Conservation (phyloP, 2,797 vertebrate genomes). For the Peromyscus attwateri region DNA sequence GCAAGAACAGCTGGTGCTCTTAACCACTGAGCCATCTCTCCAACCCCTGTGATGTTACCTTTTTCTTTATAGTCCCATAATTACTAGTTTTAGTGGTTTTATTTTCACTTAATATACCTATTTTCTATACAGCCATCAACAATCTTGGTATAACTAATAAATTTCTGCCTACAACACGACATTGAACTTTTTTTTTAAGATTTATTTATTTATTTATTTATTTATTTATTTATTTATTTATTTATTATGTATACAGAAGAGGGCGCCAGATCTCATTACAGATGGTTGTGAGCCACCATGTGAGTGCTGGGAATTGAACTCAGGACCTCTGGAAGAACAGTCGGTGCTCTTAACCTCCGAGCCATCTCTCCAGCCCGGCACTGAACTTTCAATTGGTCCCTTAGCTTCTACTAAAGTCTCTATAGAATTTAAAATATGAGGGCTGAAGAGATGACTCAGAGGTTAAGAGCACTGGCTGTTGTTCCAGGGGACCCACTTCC, state of each 20-base stretch:
- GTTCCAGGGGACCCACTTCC: no score
- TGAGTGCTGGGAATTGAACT: no score
- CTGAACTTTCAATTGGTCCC: slow-evolving; percentile 37
- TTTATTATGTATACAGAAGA: no score
- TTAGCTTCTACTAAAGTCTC: not conserved
- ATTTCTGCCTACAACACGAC: slow-evolving; percentile 42
- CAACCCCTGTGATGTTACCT: not conserved
- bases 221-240: no score
- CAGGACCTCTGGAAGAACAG: no score
- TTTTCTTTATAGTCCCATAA: slow-evolving; percentile 16
- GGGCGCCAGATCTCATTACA: no score
- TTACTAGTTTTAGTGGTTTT: slow-evolving; percentile 14
- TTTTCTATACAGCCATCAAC: slow-evolving; percentile 27
- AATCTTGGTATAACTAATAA: slow-evolving; percentile 39
- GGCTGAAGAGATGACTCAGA: no score
- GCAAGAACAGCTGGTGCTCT: not conserved
- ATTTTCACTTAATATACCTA: slow-evolving; percentile 43
- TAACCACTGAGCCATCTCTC: not conserved
- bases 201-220: no score
- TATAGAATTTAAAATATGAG: not conserved
- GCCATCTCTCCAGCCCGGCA: not conserved
- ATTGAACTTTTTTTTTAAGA: slow-evolving; percentile 4
- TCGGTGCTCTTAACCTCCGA: no score
- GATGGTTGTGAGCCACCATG: no score
- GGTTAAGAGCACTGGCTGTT: no score